Conservation (phyloP, 2,888 invertebrate species). For the Hydriomena furcata region DNA sequence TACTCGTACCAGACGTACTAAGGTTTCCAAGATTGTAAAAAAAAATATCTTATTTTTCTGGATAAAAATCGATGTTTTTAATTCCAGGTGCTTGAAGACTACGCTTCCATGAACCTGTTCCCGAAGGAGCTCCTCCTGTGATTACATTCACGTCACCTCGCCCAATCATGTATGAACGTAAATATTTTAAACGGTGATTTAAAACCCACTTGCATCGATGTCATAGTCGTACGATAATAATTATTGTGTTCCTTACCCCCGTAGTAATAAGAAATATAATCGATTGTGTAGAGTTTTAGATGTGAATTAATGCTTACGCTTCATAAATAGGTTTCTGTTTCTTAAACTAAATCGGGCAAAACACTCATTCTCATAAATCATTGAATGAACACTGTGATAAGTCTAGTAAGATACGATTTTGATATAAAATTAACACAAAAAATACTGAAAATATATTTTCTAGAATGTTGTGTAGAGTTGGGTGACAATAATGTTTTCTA, state of each 20-base stretch:
- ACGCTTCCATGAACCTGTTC: slow-evolving; percentile 91
- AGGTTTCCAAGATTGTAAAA: no score
- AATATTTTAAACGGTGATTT: slow-evolving; percentile 9
- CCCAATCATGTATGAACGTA: slow-evolving; percentile 15
- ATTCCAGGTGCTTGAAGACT: slow-evolving; percentile 90
- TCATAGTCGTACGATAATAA: slow-evolving; percentile 15
- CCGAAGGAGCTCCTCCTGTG: slow-evolving; percentile 87
- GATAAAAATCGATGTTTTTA: slow-evolving; percentile 13
- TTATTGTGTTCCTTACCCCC: slow-evolving; percentile 23
- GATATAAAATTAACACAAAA: slow-evolving; percentile 31
- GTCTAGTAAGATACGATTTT: slow-evolving; percentile 38
- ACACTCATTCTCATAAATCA: slow-evolving; percentile 29
- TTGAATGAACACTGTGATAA: slow-evolving; percentile 44
- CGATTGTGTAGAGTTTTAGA: slow-evolving; percentile 14
- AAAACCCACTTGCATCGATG: slow-evolving; percentile 14
- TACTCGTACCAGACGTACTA: no score
- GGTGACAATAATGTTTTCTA: slow-evolving; percentile 37
- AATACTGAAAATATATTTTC: slow-evolving; percentile 38
- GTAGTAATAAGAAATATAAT: slow-evolving; percentile 17
- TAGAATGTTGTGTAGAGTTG: slow-evolving; percentile 30
- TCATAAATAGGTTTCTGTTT: slow-evolving; percentile 12
- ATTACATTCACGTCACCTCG: slow-evolving; percentile 38
- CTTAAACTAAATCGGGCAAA: slow-evolving; percentile 17
- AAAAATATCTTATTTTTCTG: no score
- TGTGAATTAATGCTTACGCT: slow-evolving; percentile 12